A percentile compares a stretch with the other conserved stretches of the same genome.
phyloP scores from a whole-genome alignment of 2,888 invertebrate species.

The Entomobrya proxima region DNA sequence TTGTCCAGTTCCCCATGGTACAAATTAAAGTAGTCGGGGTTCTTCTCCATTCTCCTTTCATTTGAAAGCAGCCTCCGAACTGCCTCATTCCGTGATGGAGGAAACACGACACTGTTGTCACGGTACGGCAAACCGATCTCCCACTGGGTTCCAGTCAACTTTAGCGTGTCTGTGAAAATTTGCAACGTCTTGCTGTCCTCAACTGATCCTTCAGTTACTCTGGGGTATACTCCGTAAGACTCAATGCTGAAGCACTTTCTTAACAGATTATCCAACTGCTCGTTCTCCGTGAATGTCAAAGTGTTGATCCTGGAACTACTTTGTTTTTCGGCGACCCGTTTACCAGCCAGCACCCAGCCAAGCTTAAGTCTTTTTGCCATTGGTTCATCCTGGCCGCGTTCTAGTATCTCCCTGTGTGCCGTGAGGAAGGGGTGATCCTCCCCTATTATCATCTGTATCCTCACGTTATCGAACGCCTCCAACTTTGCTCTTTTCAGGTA shows the following conservation, averaged over 20 bases:
- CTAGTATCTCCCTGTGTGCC: background rate
- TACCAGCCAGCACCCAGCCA: background rate
- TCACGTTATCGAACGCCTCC: background rate
- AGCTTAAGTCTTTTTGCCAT: background rate
- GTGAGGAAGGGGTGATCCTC: background rate
- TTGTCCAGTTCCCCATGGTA: background rate
- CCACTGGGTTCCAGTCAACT: background rate
- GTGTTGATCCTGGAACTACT: too few species aligned
- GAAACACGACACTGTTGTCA: background rate
- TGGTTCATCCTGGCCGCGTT: background rate
- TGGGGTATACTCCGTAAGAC: background rate
- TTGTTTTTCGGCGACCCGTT: too few species aligned
- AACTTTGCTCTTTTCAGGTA: background rate
- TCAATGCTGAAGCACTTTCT: background rate
- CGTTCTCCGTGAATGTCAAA: too few species aligned
- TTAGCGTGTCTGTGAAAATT: too few species aligned
- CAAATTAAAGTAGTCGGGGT: background rate
- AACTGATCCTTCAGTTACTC: background rate
- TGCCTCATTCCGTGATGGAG: background rate
- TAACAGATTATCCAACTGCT: background rate
- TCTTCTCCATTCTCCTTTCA: background rate
- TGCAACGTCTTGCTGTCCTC: background rate
- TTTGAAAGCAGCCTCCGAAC: background rate
- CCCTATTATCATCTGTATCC: background rate
- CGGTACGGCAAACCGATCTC: background rate